A percentile compares a stretch with the other conserved stretches of the same genome.
phyloP scores from a whole-genome alignment of 2,888 invertebrate species.

The Eurytoma adleriae region DNA sequence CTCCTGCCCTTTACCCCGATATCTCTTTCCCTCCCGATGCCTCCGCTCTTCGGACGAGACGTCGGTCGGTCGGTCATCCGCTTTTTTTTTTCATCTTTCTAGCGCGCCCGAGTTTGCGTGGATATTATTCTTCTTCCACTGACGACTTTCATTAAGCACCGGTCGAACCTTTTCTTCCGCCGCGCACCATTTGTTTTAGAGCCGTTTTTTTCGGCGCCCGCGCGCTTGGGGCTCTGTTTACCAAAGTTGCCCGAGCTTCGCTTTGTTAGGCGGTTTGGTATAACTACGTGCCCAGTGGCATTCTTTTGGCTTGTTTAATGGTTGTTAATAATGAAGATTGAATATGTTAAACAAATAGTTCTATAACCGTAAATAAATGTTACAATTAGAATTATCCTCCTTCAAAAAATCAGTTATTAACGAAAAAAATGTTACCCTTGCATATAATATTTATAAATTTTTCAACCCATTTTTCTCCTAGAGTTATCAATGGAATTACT shows the following conservation, averaged over 20 bases:
- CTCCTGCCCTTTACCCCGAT: constrained; percentile 24
- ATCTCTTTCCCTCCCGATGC: constrained; percentile 8
- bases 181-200: constrained; percentile 35
- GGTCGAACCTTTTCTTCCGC: constrained; percentile 17
- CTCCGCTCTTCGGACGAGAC: constrained; percentile 1
- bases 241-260: neutral
- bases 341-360: no score
- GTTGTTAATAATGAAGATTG: no score
- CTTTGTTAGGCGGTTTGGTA: no score
- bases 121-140: constrained; percentile 44
- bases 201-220: neutral
- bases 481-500: no score
- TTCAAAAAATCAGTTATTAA: no score
- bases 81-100: constrained; percentile 15
- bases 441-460: no score
- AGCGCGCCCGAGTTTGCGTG: constrained; percentile 20
- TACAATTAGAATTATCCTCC: no score
- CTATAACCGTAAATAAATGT: no score
- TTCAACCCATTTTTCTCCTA: no score
- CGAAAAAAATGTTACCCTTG: no score
- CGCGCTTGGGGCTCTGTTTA: neutral
- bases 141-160: constrained; percentile 48
- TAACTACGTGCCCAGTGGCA: no score
- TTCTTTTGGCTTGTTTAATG: no score
- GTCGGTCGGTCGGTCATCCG: constrained; percentile 7